Evolutionary conservation across 2,888 invertebrate genomes (phyloP), one percentile per base, ranked within the genome.

Genomic region (Embidobia sp.): DNA sequence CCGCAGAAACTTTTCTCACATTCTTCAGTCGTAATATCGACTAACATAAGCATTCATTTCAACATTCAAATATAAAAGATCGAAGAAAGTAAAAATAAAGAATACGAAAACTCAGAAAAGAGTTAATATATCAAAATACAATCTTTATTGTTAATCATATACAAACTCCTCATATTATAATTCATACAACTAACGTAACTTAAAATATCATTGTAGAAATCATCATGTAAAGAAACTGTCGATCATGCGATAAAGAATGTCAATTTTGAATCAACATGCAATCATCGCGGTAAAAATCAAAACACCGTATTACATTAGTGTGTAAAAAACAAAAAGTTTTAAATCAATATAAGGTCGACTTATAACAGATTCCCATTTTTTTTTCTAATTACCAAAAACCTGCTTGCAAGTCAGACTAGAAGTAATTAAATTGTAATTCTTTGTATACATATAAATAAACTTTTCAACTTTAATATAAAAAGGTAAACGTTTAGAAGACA

Each of bases 221-320:
- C 6, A 22, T 4, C 22, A 22, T 22, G 6, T 22, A 22, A 22
- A 22, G 22, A 22, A 22, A 13, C 0, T 37, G 53, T 53, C 44
- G 16, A 35, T 33, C 26, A 35, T 19, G 16, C 18, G 35, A 46
- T 49, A 35, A 49, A 31, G 35, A 19, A 29, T 66, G 53, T 67
- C 57, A 69, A 49, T 59, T 51, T 51, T 10, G 8, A 46, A 72
- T 55, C 29, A 63, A 61, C 72, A 63, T 72, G 63, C 61, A 33
- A 72, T 72, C 72, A 72, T 53, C 70, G 46, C 46, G 63, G 15
- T 72, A 72, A 72, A 72, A 72, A 31, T 42, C 42, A 10, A 19
- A 18, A 1, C 42, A 42, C 6, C 22, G 6, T 4, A 22, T 22
- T 22, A 22, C 6, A 22, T 4, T 22, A 22, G 11, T 22, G n/a